phyloP scores from a whole-genome alignment of 2,797 vertebrate species.

The Stomatorhinus walkeri region DNA sequence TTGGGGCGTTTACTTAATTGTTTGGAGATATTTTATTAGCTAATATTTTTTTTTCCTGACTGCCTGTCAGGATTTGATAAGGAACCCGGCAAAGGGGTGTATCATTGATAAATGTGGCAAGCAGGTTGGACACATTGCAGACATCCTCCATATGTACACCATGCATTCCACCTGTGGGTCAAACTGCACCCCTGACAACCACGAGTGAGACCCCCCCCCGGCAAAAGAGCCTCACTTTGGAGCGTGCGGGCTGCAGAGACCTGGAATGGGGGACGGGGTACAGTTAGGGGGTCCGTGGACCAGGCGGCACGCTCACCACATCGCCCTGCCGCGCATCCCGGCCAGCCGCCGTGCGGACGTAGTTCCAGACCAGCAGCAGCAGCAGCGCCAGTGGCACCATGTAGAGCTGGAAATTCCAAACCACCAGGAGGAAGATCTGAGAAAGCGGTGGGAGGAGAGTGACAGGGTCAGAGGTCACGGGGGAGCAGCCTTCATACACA shows the following conservation, averaged over 20 bases:
- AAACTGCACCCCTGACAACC: background rate
- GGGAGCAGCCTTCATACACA: background rate
- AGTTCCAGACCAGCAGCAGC: constrained; percentile 80
- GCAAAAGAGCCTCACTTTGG: background rate
- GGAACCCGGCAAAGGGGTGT: background rate
- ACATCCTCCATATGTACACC: background rate
- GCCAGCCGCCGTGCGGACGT: constrained; percentile 66
- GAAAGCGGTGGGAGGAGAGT: background rate
- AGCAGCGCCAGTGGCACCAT: constrained; percentile 79
- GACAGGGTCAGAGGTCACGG: background rate
- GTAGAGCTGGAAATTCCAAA: constrained; percentile 94
- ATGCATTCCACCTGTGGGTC: background rate
- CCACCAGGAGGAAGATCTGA: constrained; percentile 80
- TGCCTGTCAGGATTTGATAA: background rate
- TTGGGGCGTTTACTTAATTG: background rate
- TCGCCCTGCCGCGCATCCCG: constrained; percentile 64
- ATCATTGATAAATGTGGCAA: background rate
- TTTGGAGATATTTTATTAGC: background rate
- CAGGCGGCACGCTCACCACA: constrained; percentile 57
- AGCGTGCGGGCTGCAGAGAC: background rate
- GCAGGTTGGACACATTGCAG: background rate
- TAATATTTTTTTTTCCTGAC: background rate
- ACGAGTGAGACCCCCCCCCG: background rate
- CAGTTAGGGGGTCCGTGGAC: background rate
- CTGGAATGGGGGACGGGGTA: background rate